These are phyloP conservation scores for Drosophila auraria DNA, from an alignment of 1,140 invertebrate species.

Conservation along the genomic window DNA sequence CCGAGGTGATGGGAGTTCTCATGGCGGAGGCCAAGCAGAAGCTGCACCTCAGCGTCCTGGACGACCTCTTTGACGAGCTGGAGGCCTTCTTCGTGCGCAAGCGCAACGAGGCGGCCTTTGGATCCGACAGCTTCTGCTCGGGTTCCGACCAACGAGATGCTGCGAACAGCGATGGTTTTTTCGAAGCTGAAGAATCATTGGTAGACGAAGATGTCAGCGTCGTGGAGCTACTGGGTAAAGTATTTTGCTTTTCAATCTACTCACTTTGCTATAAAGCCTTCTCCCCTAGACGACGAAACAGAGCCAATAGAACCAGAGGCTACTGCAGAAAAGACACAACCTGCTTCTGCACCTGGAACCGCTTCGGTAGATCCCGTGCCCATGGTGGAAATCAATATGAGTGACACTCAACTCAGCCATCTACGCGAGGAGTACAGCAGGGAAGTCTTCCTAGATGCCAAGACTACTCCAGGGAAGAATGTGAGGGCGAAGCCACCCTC, in stretches of 20 bases:
- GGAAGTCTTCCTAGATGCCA: constrained; percentile 18
- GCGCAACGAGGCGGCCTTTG: constrained; percentile 39
- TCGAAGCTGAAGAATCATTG: neutral
- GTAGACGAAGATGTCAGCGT: neutral
- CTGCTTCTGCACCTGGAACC: neutral
- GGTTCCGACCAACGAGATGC: constrained; percentile 21
- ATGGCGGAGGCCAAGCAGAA: constrained; percentile 42
- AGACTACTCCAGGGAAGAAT: neutral
- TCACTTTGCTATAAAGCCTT: too few species aligned
- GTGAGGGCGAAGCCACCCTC: neutral
- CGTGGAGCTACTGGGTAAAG: constrained; percentile 50
- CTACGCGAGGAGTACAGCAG: constrained; percentile 46
- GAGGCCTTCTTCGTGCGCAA: constrained; percentile 61
- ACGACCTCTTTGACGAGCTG: constrained; percentile 60
- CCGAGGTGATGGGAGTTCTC: constrained; percentile 35
- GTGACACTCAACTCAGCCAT: constrained; percentile 39
- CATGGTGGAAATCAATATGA: constrained; percentile 74
- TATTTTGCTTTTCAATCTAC: neutral
- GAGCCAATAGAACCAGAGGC: neutral
- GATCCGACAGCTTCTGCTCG: constrained; percentile 38
- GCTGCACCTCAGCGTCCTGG: constrained; percentile 48
- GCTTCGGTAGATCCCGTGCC: constrained; percentile 20
- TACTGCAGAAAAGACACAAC: neutral
- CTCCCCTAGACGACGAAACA: constrained; percentile 48
- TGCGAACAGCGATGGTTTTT: constrained; percentile 2